Conservation (phyloP, 2,888 invertebrate species). For the Falcaria lacertinaria region DNA sequence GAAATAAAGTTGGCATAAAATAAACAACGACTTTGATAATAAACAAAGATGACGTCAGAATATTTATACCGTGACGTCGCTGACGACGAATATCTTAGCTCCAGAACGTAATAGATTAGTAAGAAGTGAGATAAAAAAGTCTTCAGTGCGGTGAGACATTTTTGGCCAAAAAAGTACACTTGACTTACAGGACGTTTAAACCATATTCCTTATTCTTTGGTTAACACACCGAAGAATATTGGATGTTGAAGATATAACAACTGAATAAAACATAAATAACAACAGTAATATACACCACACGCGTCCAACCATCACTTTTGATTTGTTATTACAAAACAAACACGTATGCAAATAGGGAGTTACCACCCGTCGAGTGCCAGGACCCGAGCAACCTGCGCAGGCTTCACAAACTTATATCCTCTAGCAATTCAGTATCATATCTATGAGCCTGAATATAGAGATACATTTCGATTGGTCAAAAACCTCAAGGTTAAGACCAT, state of each 20-base stretch:
- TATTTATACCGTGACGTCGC: no score
- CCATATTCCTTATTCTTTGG: neutral
- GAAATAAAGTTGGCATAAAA: no score
- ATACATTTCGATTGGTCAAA: slow-evolving; percentile 17
- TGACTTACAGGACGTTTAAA: no score
- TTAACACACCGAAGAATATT: no score
- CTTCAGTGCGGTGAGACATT: no score
- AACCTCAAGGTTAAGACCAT: slow-evolving; percentile 40
- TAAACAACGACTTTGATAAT: no score
- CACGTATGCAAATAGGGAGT: slow-evolving; percentile 65
- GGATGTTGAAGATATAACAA: slow-evolving; percentile 20
- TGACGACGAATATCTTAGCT: no score
- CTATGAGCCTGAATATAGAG: slow-evolving; percentile 15
- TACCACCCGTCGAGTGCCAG: slow-evolving; percentile 60
- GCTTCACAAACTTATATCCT: neutral
- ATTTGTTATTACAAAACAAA: slow-evolving; percentile 64
- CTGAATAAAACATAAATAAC: slow-evolving; percentile 3
- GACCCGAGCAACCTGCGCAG: slow-evolving; percentile 40
- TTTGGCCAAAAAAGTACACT: no score
- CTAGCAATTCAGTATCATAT: slow-evolving; percentile 5
- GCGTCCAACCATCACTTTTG: slow-evolving; percentile 39
- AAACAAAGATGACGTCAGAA: no score
- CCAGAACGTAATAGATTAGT: no score
- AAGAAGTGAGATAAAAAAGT: no score
- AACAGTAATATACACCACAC: neutral